Conservation (phyloP, 2,797 vertebrate genomes). For the Anguilla anguilla region DNA sequence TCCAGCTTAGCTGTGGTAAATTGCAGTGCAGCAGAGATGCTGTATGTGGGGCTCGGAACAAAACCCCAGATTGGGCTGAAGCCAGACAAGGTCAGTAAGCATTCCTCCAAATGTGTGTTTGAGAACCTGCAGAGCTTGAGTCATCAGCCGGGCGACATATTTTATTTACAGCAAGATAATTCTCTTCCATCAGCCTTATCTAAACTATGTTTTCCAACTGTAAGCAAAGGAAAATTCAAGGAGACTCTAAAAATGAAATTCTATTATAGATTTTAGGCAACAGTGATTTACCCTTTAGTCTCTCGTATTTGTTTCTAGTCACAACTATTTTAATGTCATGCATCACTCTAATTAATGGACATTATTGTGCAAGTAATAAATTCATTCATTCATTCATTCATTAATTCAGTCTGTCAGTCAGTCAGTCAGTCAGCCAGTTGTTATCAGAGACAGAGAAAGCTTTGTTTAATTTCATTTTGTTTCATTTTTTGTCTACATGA, state of each 20-base stretch:
- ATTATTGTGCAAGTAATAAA: too few relatives aligned
- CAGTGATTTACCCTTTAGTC: constrained; percentile 25
- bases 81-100: not conserved
- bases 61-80: not conserved
- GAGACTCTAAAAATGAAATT: constrained; percentile 30
- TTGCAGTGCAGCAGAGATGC: not conserved
- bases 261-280: constrained; percentile 28
- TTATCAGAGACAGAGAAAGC: not conserved
- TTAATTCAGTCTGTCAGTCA: not conserved
- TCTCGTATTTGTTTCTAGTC: not conserved
- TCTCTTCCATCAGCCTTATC: not conserved
- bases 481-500: not conserved
- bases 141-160: not conserved
- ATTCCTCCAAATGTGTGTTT: not conserved
- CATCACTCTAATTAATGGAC: too few relatives aligned
- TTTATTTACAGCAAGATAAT: not conserved
- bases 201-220: constrained; percentile 38
- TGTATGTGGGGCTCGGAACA: not conserved
- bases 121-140: not conserved
- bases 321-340: not conserved
- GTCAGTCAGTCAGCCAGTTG: too few relatives aligned
- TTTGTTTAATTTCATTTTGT: not conserved
- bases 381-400: not conserved
- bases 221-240: constrained; percentile 27
- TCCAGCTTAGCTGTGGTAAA: not conserved